Evolutionary conservation across 1,140 invertebrate species (phyloP), one percentile per base, ranked within the genome.

Genomic region (Aleiodes sp.): DNA sequence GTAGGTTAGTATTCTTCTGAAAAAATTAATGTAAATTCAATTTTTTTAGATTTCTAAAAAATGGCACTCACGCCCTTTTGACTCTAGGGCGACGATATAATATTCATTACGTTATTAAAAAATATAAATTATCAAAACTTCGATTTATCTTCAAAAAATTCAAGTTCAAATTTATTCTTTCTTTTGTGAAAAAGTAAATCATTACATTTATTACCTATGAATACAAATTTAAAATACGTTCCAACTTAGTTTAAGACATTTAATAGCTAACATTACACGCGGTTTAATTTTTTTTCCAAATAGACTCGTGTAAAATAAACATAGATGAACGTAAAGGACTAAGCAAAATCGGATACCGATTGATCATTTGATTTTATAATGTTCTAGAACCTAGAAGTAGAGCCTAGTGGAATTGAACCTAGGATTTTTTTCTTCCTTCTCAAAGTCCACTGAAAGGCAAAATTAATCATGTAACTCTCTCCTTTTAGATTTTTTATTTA

Each of bases 111-210:
- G n/a, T n/a, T n/a, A n/a, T n/a, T n/a, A n/a, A n/a, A n/a, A n/a
- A n/a, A n/a, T n/a, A n/a, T n/a, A n/a, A n/a, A n/a, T n/a, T n/a
- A n/a, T n/a, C n/a, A n/a, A n/a, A n/a, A n/a, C n/a, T n/a, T n/a
- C n/a, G n/a, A n/a, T n/a, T n/a, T n/a, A n/a, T n/a, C n/a, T n/a
- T 52, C 21, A 24, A 52, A 52, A 52, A 52, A 52, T 52, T 52
- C 46, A 52, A 52, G 4, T 52, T n/a, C n/a, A n/a, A n/a, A n/a
- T 3, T 52, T 52, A 52, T 52, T 52, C n/a, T 8, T 24, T 52
- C 10, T 35, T 19, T 52, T 21, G 21, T 52, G 46, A 52, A 52
- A 52, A 52, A 52, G 46, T 52, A 52, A 52, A 24, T 24, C 21
- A 52, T 52, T 26, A 52, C 46, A n/a, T 24, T 52, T 52, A 16